These are phyloP conservation scores for Gibbula magus DNA, from an alignment of 2,888 invertebrate genomes.

Conservation along the genomic window DNA sequence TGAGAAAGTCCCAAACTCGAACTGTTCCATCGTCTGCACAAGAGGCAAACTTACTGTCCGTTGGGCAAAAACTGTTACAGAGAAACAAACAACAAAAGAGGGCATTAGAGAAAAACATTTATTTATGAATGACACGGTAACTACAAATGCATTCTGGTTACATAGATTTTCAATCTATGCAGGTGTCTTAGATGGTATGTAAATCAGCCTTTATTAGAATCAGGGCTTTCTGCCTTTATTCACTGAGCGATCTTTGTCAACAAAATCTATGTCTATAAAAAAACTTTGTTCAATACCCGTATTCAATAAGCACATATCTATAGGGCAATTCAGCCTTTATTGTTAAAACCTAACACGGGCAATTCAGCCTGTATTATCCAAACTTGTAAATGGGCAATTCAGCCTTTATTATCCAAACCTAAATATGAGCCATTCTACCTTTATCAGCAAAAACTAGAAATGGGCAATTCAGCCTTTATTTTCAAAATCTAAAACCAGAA, in stretches of 20 bases:
- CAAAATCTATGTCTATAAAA: conserved; percentile 20
- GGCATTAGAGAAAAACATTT: conserved; percentile 44
- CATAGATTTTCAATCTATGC: not conserved
- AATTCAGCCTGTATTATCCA: conserved; percentile 22
- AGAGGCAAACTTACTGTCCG: conserved; percentile 98
- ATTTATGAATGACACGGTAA: conserved; percentile 35
- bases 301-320: not conserved
- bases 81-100: conserved; percentile 45
- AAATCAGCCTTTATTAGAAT: conserved; percentile 14
- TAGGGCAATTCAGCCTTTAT: conserved; percentile 32
- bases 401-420: conserved; percentile 29
- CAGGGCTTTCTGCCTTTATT: conserved; percentile 31
- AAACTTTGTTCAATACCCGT: not conserved
- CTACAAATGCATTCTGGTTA: conserved; percentile 26
- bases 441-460: not conserved
- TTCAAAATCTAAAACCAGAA: not conserved
- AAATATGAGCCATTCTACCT: conserved; percentile 9
- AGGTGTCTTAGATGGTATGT: not conserved
- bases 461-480: conserved; percentile 31
- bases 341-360: conserved; percentile 8
- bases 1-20: conserved; percentile 98
- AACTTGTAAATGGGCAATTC: not conserved
- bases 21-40: conserved; percentile 99
- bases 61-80: conserved; percentile 93
- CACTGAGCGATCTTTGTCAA: not conserved